phyloP scores from a whole-genome alignment of 2,113 vertebrate species.

The Nibea coibor region DNA sequence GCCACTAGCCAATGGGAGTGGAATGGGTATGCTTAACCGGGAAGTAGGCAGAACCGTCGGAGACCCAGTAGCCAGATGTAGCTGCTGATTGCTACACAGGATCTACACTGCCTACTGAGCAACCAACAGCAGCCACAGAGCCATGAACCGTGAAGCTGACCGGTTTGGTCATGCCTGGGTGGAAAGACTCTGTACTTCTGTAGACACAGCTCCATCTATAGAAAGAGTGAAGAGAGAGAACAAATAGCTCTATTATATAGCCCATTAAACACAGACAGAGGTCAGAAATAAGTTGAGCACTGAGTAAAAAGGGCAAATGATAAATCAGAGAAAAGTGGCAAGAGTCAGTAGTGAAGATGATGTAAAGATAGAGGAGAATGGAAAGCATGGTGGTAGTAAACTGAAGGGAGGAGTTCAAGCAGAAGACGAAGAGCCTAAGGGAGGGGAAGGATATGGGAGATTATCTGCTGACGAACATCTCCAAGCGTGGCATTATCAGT shows the following conservation, averaged over 20 bases:
- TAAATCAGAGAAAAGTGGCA: background rate
- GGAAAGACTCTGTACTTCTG: background rate
- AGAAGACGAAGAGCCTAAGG: constrained; percentile 58
- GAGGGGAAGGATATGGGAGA: constrained; percentile 75
- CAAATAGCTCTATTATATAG: constrained; percentile 14
- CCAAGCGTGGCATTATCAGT: constrained; percentile 78
- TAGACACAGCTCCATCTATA: constrained; percentile 40
- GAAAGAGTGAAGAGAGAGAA: constrained; percentile 26
- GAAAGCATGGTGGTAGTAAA: background rate
- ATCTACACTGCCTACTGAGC: constrained; percentile 99
- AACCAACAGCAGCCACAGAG: constrained; percentile 80
- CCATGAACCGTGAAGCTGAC: constrained; percentile 20
- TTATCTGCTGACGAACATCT: constrained; percentile 82
- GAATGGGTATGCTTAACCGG: constrained; percentile 62
- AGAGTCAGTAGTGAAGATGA: background rate
- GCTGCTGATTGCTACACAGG: constrained; percentile 98
- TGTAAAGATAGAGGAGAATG: background rate
- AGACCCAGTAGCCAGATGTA: constrained; percentile 99
- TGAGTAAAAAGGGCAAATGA: background rate
- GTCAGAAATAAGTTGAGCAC: background rate
- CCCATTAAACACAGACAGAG: background rate
- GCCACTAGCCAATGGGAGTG: constrained; percentile 71
- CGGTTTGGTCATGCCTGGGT: constrained; percentile 1
- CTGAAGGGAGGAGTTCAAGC: constrained; percentile 23
- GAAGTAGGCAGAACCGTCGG: constrained; percentile 88